A percentile compares a stretch with the other conserved stretches of the same genome.
These are phyloP conservation scores for Pristionchus exspectatus DNA, from an alignment of 2,888 invertebrate species.

Conservation along the genomic window DNA sequence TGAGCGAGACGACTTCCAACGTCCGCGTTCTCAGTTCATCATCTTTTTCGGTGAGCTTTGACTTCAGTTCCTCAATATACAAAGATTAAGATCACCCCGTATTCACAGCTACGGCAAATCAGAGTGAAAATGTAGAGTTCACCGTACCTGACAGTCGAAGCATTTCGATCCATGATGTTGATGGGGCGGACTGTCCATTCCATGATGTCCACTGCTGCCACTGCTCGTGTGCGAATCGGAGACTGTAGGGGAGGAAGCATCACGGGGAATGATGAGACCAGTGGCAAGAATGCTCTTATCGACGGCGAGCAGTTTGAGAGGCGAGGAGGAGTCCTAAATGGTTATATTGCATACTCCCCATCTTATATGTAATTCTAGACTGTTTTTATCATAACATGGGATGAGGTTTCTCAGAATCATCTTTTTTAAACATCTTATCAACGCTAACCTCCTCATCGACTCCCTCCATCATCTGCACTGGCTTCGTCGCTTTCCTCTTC, in stretches of 20 bases:
- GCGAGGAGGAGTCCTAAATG: conserved; percentile 57
- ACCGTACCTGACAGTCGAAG: conserved; percentile 68
- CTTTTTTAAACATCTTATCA: no score
- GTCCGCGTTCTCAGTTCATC: neutral
- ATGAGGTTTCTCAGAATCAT: no score
- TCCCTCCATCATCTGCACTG: conserved; percentile 54
- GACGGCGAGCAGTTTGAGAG: conserved; percentile 61
- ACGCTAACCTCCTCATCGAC: conserved; percentile 27
- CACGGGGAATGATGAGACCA: conserved; percentile 60
- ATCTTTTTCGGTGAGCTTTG: conserved; percentile 22
- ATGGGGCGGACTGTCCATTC: conserved; percentile 54
- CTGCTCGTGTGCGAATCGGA: conserved; percentile 73
- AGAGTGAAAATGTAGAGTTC: neutral
- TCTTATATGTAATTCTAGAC: no score
- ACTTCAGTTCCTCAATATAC: conserved; percentile 20
- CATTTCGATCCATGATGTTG: conserved; percentile 61
- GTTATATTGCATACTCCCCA: neutral
- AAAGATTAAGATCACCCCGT: no score
- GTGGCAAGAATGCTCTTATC: conserved; percentile 55
- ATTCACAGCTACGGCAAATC: no score
- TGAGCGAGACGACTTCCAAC: conserved; percentile 31
- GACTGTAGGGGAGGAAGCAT: conserved; percentile 72
- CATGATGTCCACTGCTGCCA: conserved; percentile 67
- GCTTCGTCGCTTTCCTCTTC: conserved; percentile 58
- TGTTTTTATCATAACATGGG: neutral